phyloP scores from a whole-genome alignment of 2,797 vertebrate genomes.

The Lateolabrax maculatus region DNA sequence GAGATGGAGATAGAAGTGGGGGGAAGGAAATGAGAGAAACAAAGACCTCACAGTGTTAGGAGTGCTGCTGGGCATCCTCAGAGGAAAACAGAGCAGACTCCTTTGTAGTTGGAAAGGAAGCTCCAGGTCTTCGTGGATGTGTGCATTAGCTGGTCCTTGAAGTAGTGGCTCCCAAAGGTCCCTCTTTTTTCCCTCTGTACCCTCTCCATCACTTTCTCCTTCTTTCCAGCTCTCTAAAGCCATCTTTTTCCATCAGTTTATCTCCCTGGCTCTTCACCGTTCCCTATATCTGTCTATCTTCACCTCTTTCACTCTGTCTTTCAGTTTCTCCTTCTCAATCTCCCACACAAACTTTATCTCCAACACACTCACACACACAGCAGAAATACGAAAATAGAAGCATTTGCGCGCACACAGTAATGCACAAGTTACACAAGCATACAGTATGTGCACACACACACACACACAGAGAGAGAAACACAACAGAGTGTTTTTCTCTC shows the following conservation, averaged over 20 bases:
- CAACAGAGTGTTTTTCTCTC: constrained; percentile 36
- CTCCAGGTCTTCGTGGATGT: constrained; percentile 76
- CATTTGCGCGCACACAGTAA: constrained; percentile 26
- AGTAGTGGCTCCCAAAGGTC: constrained; percentile 73
- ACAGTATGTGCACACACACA: neutral
- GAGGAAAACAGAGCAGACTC: constrained; percentile 73
- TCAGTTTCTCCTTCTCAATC: constrained; percentile 62
- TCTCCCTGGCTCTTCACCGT: constrained; percentile 63
- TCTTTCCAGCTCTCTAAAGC: constrained; percentile 51
- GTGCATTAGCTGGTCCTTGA: constrained; percentile 76
- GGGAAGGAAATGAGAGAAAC: constrained; percentile 59
- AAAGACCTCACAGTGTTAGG: constrained; percentile 78
- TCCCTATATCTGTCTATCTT: constrained; percentile 60
- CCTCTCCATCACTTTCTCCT: constrained; percentile 59
- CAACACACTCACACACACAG: constrained; percentile 29
- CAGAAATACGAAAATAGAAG: constrained; percentile 66
- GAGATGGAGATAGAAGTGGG: constrained; percentile 29
- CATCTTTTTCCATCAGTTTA: constrained; percentile 58
- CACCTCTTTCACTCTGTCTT: constrained; percentile 54
- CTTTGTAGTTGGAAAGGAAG: constrained; percentile 79
- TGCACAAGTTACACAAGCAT: constrained; percentile 53
- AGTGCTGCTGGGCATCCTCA: constrained; percentile 79
- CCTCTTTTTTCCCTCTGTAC: constrained; percentile 30
- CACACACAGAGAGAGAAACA: constrained; percentile 25
- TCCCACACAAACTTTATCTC: constrained; percentile 69